Percentiles rank a stretch among this genome's conserved stretches.
phyloP scores from a whole-genome alignment of 2,113 vertebrate species.

The Spermophilus dauricus region DNA sequence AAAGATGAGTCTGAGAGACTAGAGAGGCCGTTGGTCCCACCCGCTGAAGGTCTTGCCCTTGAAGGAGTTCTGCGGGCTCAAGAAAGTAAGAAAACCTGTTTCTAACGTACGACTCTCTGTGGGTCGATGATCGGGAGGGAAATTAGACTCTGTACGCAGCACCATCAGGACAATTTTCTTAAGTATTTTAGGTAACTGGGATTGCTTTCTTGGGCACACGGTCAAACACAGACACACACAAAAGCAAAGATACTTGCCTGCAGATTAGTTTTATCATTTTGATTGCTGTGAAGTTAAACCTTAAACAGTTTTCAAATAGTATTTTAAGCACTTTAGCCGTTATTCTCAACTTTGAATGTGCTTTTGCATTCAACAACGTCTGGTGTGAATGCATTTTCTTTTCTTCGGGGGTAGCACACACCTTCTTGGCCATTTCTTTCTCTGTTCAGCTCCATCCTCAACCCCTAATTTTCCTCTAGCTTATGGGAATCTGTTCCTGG shows the following conservation, averaged over 20 bases:
- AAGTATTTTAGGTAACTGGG: background rate
- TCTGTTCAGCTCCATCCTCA: rapidly evolving
- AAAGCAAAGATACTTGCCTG: background rate
- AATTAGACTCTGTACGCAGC: background rate
- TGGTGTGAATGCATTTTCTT: background rate
- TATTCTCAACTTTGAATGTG: background rate
- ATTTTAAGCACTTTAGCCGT: background rate
- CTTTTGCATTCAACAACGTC: background rate
- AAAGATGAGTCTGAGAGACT: background rate
- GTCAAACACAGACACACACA: background rate
- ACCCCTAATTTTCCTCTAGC: rapidly evolving
- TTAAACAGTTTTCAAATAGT: background rate
- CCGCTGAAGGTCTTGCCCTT: conserved; percentile 24
- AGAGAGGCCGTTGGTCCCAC: background rate
- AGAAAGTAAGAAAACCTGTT: background rate
- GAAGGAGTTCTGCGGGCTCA: background rate
- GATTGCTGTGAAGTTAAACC: background rate
- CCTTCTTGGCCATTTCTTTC: no score
- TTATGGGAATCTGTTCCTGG: no score
- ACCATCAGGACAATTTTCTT: background rate
- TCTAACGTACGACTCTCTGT: background rate
- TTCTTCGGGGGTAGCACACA: no score
- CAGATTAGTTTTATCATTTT: background rate
- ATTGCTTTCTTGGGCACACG: background rate
- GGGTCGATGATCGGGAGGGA: background rate